Evolutionary conservation across 2,888 invertebrate genomes (phyloP), one percentile per base, ranked within the genome.

Genomic region (Amphipyra berbera): DNA sequence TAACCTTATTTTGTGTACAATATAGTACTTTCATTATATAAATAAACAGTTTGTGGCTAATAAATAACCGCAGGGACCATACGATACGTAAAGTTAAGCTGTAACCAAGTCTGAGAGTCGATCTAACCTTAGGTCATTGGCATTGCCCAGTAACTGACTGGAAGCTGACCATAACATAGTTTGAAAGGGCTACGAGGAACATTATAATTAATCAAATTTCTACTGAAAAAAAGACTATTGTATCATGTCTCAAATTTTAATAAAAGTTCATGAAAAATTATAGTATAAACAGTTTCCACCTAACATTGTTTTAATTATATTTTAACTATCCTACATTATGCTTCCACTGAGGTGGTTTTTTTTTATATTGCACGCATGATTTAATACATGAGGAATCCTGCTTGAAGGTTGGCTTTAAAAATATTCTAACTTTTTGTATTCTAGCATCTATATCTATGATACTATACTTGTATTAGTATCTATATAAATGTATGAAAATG

Each of bases 311-410:
- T 35, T 37, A 48, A 45, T 70, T 40, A 30, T 15, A 37, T 52
- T 56, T 64, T 35, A 37, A 48, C 6, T 67, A 55, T 10, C n/a
- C 60, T 66, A 73, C 10, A 44, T 47, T 40, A 50, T 52, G 54
- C 21, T 35, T 55, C 59, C 73, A 66, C 68, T 65, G 72, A 72
- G 68, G 15, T 42, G 52, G 40, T 33, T 35, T 41, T 35, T 4
- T 15, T 21, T 35, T 46, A 13, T 60, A 63, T 71, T 55, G 49
- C 63, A 63, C 33, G 27, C 10, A 33, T 13, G 14, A 13, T 30
- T 42, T 14, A 14, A 4, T 41, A 41, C 8, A 41, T 15, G 3
- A 14, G 41, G 41, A 14, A 15, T 10, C 37, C 3, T 37, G 12
- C 37, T 37, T 9, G 10, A 4, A 30, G 37, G 37, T 12, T 10